Evolutionary conservation across 2,797 vertebrate species (phyloP).

Genomic region (Thaleichthys pacificus): DNA sequence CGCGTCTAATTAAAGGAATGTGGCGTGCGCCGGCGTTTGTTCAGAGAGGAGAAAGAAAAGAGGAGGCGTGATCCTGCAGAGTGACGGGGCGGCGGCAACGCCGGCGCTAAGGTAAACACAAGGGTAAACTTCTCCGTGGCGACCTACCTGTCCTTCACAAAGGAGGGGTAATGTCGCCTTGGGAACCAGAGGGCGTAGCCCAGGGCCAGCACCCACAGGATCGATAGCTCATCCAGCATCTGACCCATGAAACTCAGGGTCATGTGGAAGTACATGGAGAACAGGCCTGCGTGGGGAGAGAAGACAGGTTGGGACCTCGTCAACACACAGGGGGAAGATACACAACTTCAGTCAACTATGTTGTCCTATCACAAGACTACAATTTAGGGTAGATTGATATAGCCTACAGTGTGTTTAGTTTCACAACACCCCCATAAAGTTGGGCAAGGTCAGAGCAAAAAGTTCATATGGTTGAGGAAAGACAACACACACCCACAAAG

Average conservation of each 20-base stretch:
- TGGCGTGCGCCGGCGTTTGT: background rate
- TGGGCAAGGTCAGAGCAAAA: background rate
- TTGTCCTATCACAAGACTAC: too few species aligned
- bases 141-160: constrained; percentile 83
- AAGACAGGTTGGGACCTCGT: background rate
- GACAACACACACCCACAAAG: constrained; percentile 77
- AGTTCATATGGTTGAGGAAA: background rate
- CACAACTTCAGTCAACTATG: too few species aligned
- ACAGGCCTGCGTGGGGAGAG: constrained; percentile 75
- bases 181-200: constrained; percentile 89
- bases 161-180: constrained; percentile 80
- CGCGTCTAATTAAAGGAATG: constrained; percentile 27
- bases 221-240: constrained; percentile 91
- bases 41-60: background rate
- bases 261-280: constrained; percentile 94
- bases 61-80: background rate
- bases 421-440: too few species aligned
- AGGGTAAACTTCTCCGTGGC: background rate
- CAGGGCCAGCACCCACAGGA: constrained; percentile 87
- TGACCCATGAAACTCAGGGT: constrained; percentile 93
- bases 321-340: background rate
- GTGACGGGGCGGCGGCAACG: too few species aligned
- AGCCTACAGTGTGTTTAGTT: too few species aligned
- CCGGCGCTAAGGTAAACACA: background rate
- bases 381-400: too few species aligned